Evolutionary conservation across 2,797 vertebrate species (phyloP).

Genomic region (Acipenser ruthenus): DNA sequence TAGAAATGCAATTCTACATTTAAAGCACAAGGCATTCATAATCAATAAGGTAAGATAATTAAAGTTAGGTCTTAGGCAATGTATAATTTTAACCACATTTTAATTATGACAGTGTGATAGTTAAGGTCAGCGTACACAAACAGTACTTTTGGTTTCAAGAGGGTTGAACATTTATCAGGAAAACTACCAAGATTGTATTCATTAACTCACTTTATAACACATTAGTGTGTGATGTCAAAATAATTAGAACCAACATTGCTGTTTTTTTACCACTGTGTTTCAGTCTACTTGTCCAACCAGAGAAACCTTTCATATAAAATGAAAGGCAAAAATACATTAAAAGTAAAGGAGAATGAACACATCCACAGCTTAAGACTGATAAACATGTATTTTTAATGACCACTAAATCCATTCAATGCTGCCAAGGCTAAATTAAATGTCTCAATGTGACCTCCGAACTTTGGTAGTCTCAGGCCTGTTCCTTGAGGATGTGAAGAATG

Average conservation of each 20-base stretch:
- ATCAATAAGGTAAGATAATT: too few relatives aligned
- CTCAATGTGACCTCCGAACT: slow-evolving; percentile 29
- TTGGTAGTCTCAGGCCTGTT: slow-evolving; percentile 24
- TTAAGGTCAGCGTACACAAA: too few relatives aligned
- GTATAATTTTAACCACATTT: too few relatives aligned
- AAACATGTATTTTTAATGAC: slow-evolving; percentile 43
- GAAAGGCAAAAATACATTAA: slow-evolving; percentile 13
- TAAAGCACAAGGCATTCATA: too few relatives aligned
- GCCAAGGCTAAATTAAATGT: slow-evolving; percentile 36
- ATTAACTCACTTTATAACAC: too few relatives aligned
- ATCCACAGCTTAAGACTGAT: slow-evolving; percentile 27
- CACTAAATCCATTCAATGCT: slow-evolving; percentile 28
- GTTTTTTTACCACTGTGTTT: slow-evolving; percentile 26
- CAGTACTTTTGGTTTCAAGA: too few relatives aligned
- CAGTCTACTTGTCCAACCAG: slow-evolving; percentile 34
- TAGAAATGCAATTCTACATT: too few relatives aligned
- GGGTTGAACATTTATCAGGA: too few relatives aligned
- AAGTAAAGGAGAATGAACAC: slow-evolving; percentile 21
- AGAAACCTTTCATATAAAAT: slow-evolving; percentile 18
- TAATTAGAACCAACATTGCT: not conserved
- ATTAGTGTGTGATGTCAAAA: not conserved
- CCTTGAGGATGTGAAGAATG: slow-evolving; percentile 20
- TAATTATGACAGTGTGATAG: too few relatives aligned
- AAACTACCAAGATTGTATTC: too few relatives aligned
- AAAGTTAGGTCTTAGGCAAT: too few relatives aligned